Evolutionary conservation across 35 echinoderm and acorn worm genomes (phyloP).

Genomic region (Diadema setosum): DNA sequence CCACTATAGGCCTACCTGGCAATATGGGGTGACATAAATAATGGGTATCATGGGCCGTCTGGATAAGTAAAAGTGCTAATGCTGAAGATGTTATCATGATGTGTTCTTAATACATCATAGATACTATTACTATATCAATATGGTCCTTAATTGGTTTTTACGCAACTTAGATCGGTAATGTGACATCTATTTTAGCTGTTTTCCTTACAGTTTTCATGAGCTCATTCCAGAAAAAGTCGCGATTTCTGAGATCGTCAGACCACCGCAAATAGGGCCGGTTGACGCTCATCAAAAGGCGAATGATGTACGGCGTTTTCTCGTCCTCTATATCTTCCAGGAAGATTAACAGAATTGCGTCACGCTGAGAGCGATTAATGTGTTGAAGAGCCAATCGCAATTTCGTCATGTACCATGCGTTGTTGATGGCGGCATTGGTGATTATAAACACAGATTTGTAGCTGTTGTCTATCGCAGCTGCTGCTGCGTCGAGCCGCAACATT

Average conservation of each 20-base stretch:
- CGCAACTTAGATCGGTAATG: too few species aligned
- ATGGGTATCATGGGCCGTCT: too few species aligned
- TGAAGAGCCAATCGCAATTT: neutral
- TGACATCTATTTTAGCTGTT: too few species aligned
- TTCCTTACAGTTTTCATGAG: constrained; percentile 8
- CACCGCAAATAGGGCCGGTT: neutral
- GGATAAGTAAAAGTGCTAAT: too few species aligned
- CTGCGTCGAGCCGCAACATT: neutral
- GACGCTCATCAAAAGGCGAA: neutral
- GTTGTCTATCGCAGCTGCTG: neutral
- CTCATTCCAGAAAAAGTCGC: neutral
- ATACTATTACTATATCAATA: too few species aligned
- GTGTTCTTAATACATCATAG: too few species aligned
- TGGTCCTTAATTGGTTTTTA: too few species aligned
- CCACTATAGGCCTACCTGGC: too few species aligned
- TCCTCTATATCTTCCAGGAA: neutral
- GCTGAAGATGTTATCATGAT: too few species aligned
- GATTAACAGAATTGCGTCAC: neutral
- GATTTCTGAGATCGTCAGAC: neutral
- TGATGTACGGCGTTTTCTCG: neutral
- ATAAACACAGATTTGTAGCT: neutral
- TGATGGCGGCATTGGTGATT: neutral
- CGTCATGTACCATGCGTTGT: neutral
- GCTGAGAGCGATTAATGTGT: neutral
- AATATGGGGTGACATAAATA: too few species aligned